phyloP scores from a whole-genome alignment of 2,797 vertebrate species.

The Semaprochilodus insignis region DNA sequence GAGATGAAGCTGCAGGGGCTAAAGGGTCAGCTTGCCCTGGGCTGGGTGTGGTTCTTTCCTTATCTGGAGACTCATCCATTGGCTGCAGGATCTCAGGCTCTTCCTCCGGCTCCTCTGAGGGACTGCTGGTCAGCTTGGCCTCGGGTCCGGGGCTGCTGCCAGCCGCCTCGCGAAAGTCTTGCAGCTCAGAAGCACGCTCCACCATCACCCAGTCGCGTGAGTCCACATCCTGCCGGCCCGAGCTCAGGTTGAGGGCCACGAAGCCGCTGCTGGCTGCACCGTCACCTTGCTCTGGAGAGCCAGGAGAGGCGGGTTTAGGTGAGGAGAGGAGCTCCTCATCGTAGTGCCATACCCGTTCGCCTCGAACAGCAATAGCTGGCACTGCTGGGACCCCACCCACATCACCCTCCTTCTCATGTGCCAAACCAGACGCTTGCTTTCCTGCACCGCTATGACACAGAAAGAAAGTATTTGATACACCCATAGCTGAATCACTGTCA shows the following conservation, averaged over 20 bases:
- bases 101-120: constrained; percentile 90
- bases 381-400: constrained; percentile 58
- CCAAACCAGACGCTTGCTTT: constrained; percentile 78
- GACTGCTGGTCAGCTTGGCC: constrained; percentile 85
- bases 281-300: constrained; percentile 87
- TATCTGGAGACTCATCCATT: constrained; percentile 70
- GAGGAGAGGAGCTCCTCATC: constrained; percentile 91
- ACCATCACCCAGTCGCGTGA: constrained; percentile 97
- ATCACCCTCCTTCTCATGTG: constrained; percentile 63
- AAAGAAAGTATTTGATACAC: background rate
- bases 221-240: constrained; percentile 91
- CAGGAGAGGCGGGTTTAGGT: constrained; percentile 86
- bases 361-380: constrained; percentile 57
- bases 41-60: constrained; percentile 67
- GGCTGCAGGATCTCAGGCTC: constrained; percentile 75
- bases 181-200: constrained; percentile 86
- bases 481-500: too few relatives aligned
- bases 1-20: constrained; percentile 63
- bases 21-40: constrained; percentile 64
- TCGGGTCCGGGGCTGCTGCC: constrained; percentile 78
- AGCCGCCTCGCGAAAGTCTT: constrained; percentile 81
- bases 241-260: constrained; percentile 94
- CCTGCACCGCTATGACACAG: constrained; percentile 73
- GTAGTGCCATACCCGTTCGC: constrained; percentile 90
- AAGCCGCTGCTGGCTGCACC: constrained; percentile 90